Conservation (phyloP, 2,888 invertebrate species). For the Incurvaria masculella region DNA sequence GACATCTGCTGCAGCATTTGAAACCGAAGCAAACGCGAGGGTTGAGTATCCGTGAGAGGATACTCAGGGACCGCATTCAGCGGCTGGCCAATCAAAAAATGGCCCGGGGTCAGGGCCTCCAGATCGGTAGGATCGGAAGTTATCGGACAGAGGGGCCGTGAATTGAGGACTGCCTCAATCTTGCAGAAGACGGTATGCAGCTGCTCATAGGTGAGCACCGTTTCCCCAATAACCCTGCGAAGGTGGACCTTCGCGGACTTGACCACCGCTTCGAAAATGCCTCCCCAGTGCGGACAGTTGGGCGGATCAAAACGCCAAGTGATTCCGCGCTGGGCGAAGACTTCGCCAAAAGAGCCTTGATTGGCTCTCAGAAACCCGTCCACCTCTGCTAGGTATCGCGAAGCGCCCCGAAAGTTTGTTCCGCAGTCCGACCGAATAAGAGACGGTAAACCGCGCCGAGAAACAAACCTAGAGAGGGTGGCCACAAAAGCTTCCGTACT, state of each 20-base stretch:
- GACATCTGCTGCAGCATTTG: constrained; percentile 13
- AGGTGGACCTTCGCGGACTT: constrained; percentile 1
- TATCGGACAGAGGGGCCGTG: constrained; percentile 21
- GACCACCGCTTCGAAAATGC: constrained; percentile 5
- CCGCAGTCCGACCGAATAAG: neutral
- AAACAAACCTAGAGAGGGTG: neutral
- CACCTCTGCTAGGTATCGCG: neutral
- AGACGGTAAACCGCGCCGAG: neutral
- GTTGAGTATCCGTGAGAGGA: constrained; percentile 8
- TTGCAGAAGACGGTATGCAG: constrained; percentile 21
- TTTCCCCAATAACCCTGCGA: constrained; percentile 9
- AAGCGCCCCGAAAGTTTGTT: neutral
- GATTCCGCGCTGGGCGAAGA: neutral
- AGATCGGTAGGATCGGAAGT: constrained; percentile 1
- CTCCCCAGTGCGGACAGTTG: constrained; percentile 2
- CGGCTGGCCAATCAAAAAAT: constrained; percentile 4
- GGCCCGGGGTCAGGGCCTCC: neutral
- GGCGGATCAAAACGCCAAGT: neutral
- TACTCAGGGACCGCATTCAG: constrained; percentile 10
- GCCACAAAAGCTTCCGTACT: neutral
- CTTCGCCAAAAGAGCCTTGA: neutral
- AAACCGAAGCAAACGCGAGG: constrained; percentile 15
- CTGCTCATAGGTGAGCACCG: constrained; percentile 21
- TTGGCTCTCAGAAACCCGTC: neutral
- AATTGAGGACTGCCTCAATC: constrained; percentile 25